phyloP scores from a whole-genome alignment of 2,113 vertebrate genomes.

The Salvelinus namaycush region DNA sequence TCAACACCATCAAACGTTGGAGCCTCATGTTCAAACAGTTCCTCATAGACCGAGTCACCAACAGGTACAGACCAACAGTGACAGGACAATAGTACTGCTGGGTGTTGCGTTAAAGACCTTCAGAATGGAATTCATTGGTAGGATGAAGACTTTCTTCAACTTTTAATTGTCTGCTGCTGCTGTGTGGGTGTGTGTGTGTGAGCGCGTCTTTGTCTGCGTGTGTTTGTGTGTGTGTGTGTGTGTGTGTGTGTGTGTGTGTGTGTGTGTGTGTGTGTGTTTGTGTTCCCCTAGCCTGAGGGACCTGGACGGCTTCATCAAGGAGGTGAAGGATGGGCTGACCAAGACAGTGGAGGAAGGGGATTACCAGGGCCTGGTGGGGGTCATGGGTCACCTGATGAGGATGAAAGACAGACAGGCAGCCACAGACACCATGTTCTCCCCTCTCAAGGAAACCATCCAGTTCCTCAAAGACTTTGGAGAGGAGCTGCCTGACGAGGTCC shows the following conservation, averaged over 20 bases:
- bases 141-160: not conserved
- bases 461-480: conserved; percentile 1
- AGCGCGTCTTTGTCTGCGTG: not conserved
- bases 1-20: conserved; percentile 31
- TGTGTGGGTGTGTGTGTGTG: not conserved
- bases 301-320: conserved; percentile 6
- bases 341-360: conserved; percentile 1
- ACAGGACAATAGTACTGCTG: conserved; percentile 3
- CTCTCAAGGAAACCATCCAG: conserved; percentile 9
- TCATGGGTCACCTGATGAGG: conserved; percentile 4
- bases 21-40: conserved; percentile 38
- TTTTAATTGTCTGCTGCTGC: not conserved
- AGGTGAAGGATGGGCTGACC: conserved; percentile 1
- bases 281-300: conserved; percentile 1
- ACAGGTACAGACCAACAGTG: conserved; percentile 8
- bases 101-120: not conserved
- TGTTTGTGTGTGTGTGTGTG: not conserved
- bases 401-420: conserved; percentile 8
- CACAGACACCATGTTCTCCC: conserved; percentile 4
- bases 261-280: not conserved
- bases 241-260: not conserved
- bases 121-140: not conserved
- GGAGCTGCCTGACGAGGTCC: conserved; percentile 6
- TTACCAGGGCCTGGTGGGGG: not conserved
- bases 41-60: conserved; percentile 15